These are phyloP conservation scores for Gibbula magus DNA, from an alignment of 2,888 invertebrate genomes.

Conservation along the genomic window DNA sequence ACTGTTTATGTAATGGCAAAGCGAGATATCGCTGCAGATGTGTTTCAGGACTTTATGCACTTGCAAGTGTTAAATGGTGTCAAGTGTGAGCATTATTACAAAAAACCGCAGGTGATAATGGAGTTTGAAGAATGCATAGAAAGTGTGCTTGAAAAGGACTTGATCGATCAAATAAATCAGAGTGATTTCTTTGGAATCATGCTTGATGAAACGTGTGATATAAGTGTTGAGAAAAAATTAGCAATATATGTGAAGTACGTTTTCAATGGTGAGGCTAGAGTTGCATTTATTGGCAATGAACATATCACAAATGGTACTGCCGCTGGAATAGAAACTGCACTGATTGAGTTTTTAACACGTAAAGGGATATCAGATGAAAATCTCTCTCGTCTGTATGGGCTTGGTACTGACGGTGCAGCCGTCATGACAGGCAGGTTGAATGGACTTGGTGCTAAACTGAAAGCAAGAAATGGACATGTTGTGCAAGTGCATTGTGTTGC, in stretches of 20 bases:
- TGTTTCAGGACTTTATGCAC: neutral
- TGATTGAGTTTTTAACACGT: neutral
- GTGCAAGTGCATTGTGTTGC: conserved; percentile 5
- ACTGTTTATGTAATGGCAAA: conserved; percentile 13
- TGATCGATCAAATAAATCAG: neutral
- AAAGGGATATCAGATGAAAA: neutral
- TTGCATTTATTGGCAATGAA: neutral
- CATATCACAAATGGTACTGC: conserved; percentile 5
- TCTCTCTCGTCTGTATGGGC: neutral
- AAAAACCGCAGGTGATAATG: neutral
- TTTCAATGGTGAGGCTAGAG: too few relatives aligned
- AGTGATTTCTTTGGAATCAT: neutral
- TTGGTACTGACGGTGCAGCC: conserved; percentile 16
- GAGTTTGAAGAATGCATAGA: neutral
- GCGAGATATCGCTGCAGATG: neutral
- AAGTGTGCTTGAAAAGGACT: neutral
- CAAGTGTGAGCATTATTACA: neutral
- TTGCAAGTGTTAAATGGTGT: neutral
- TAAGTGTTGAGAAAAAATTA: neutral
- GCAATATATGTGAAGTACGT: neutral
- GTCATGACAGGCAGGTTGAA: conserved; percentile 17
- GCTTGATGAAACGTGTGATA: conserved; percentile 12
- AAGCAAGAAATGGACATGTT: neutral
- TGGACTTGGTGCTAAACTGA: conserved; percentile 4
- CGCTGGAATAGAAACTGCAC: neutral